Conservation (phyloP, 2,888 invertebrate genomes). For the Thumatha senex region DNA sequence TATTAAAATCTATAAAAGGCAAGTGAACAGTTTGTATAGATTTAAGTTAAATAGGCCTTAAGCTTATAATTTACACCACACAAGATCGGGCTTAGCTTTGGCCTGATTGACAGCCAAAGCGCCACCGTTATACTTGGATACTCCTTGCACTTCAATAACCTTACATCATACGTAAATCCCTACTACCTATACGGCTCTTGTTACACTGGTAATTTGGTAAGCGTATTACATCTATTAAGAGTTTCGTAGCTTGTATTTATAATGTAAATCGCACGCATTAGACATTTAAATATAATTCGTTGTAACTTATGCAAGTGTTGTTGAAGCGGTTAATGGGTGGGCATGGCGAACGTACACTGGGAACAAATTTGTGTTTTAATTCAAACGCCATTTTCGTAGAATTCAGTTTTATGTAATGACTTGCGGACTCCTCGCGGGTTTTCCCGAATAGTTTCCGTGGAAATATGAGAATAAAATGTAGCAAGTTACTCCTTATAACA, state of each 20-base stretch:
- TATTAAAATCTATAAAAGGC: too few species aligned
- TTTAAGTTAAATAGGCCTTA: too few species aligned
- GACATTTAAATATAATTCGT: slow-evolving; percentile 72
- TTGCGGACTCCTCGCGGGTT: too few species aligned
- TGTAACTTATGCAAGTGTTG: slow-evolving; percentile 68
- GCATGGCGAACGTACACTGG: slow-evolving; percentile 43
- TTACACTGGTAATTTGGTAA: slow-evolving; percentile 47
- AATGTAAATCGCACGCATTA: slow-evolving; percentile 69
- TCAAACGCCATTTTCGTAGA: slow-evolving; percentile 30
- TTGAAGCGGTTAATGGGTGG: slow-evolving; percentile 50
- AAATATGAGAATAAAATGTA: too few species aligned
- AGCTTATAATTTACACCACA: slow-evolving; percentile 45
- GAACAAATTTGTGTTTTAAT: slow-evolving; percentile 33
- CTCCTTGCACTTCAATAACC: slow-evolving; percentile 19
- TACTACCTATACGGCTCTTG: slow-evolving; percentile 34
- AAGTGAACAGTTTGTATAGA: too few species aligned
- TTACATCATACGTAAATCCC: slow-evolving; percentile 14
- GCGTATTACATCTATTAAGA: slow-evolving; percentile 69
- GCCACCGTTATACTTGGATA: slow-evolving; percentile 54
- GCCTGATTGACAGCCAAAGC: slow-evolving; percentile 71
- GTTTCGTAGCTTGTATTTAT: slow-evolving; percentile 57
- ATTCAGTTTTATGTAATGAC: slow-evolving; percentile 5
- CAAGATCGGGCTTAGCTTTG: slow-evolving; percentile 52
- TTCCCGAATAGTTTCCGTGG: too few species aligned
- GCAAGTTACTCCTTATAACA: too few species aligned